These are phyloP conservation scores for Epirrita christyi DNA, from an alignment of 2,888 invertebrate species.

Conservation along the genomic window DNA sequence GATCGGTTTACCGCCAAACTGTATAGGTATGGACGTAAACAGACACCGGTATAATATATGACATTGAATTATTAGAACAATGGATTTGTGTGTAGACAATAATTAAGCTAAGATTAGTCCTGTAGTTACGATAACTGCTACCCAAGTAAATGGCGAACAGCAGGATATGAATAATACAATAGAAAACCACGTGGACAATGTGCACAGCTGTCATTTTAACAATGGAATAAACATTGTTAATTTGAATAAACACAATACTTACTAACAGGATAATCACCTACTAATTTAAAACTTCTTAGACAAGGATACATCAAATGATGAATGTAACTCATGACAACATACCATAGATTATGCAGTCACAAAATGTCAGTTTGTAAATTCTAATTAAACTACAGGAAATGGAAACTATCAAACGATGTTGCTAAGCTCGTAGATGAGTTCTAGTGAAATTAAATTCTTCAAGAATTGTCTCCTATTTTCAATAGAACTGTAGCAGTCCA, in stretches of 20 bases:
- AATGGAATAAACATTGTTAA: slow-evolving; percentile 5
- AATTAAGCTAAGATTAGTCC: slow-evolving; percentile 30
- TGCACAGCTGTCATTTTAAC: slow-evolving; percentile 32
- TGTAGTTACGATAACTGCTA: slow-evolving; percentile 20
- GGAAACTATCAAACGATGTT: slow-evolving; percentile 20
- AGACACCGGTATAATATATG: slow-evolving; percentile 44
- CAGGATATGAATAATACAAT: slow-evolving; percentile 17
- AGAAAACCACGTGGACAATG: slow-evolving; percentile 35
- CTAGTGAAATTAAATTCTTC: slow-evolving; percentile 23
- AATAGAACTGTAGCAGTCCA: slow-evolving; percentile 28
- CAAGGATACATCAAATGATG: too few relatives aligned
- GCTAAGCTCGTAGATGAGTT: slow-evolving; percentile 19
- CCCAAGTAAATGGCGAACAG: slow-evolving; percentile 13
- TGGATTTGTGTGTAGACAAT: slow-evolving; percentile 37
- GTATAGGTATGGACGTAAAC: slow-evolving; percentile 63
- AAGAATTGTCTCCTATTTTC: slow-evolving; percentile 23
- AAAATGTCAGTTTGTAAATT: not conserved
- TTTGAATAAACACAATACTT: not conserved
- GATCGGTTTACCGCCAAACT: slow-evolving; percentile 46
- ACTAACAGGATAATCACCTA: slow-evolving; percentile 7
- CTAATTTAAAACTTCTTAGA: too few relatives aligned
- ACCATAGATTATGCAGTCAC: too few relatives aligned
- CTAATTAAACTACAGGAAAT: slow-evolving; percentile 15
- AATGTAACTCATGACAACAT: too few relatives aligned
- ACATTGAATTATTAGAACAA: slow-evolving; percentile 43